These are phyloP conservation scores for Emydura subglobosa DNA, from an alignment of 2,113 vertebrate species.

Conservation along the genomic window DNA sequence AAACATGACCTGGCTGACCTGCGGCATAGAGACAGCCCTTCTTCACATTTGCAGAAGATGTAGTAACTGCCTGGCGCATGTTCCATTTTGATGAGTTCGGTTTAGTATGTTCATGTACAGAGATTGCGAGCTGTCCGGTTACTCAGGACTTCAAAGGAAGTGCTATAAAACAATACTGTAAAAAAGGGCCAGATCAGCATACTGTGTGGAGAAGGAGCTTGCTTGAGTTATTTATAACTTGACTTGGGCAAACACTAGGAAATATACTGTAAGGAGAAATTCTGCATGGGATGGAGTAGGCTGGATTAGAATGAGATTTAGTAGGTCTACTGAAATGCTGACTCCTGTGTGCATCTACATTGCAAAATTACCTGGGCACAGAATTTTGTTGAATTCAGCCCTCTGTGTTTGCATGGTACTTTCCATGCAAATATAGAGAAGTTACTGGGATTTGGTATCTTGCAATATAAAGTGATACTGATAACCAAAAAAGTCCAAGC, in stretches of 20 bases:
- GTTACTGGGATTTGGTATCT: not conserved
- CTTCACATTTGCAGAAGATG: not conserved
- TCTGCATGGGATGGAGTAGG: not conserved
- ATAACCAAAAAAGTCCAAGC: accelerated
- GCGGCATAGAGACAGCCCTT: not conserved
- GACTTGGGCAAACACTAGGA: accelerated
- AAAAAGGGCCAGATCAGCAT: not conserved
- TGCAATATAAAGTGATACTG: accelerated
- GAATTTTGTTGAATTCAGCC: accelerated
- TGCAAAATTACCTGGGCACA: accelerated
- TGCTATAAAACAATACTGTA: not conserved
- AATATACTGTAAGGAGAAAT: accelerated
- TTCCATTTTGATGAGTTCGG: constrained; percentile 13
- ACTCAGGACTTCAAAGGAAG: not conserved
- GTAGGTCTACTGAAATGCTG: accelerated
- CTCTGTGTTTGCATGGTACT: accelerated
- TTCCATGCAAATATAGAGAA: accelerated
- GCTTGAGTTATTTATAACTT: not conserved
- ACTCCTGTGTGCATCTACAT: accelerated
- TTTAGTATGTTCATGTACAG: not conserved
- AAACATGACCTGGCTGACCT: constrained; percentile 47
- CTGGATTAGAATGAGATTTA: not conserved
- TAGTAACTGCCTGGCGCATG: constrained; percentile 25
- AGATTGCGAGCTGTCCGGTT: constrained; percentile 31
- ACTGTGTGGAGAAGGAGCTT: accelerated